Percentiles rank a stretch among this genome's conserved stretches.
Evolutionary conservation across 2,888 invertebrate species (phyloP).

Genomic region (Patella caerulea): DNA sequence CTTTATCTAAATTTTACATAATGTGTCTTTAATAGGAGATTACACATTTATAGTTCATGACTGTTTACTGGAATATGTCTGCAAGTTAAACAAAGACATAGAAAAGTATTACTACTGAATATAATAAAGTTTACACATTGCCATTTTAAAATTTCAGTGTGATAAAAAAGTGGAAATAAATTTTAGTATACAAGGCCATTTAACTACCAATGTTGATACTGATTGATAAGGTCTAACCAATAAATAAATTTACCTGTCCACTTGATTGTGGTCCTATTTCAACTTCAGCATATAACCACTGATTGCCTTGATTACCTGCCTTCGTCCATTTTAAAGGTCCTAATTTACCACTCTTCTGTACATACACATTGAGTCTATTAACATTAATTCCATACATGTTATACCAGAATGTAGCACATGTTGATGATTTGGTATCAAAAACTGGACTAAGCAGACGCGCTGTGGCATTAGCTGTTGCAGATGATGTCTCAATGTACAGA

Average conservation of each 20-base stretch:
- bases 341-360: conserved; percentile 30
- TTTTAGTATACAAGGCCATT: too few species aligned
- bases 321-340: conserved; percentile 36
- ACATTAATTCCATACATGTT: conserved; percentile 68
- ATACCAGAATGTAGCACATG: conserved; percentile 68
- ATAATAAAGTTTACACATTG: too few species aligned
- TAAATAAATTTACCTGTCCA: neutral
- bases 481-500: conserved; percentile 61
- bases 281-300: conserved; percentile 42
- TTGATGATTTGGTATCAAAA: conserved; percentile 37
- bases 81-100: too few species aligned
- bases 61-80: too few species aligned
- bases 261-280: conserved; percentile 37
- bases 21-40: too few species aligned
- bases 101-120: too few species aligned
- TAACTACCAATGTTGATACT: too few species aligned
- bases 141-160: too few species aligned
- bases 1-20: too few species aligned
- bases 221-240: too few species aligned
- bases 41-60: too few species aligned
- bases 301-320: conserved; percentile 45
- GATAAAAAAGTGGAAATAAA: too few species aligned
- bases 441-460: conserved; percentile 55
- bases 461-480: conserved; percentile 42
- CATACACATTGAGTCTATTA: conserved; percentile 55